phyloP scores from a whole-genome alignment of 2,888 invertebrate genomes.

The Rhagophthalmus giganteus region DNA sequence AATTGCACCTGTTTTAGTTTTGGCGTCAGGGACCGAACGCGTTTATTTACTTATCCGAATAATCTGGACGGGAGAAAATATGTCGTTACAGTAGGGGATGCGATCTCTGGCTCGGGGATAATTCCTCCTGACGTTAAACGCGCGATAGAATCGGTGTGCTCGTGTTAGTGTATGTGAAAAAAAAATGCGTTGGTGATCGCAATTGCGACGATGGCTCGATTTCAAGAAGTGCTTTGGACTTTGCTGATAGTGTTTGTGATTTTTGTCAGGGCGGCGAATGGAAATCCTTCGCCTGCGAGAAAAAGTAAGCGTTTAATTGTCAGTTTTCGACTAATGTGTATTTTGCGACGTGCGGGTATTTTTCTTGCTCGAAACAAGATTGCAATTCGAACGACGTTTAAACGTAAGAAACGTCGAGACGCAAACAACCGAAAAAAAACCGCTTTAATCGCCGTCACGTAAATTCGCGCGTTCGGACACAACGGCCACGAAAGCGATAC shows the following conservation, averaged over 20 bases:
- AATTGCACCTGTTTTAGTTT: constrained; percentile 9
- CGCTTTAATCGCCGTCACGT: too few species aligned
- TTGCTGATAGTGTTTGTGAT: constrained; percentile 14
- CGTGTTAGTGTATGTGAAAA: constrained; percentile 12
- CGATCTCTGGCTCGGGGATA: constrained; percentile 8
- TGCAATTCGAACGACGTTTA: too few species aligned
- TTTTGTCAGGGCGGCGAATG: constrained; percentile 5
- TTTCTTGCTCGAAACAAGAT: too few species aligned
- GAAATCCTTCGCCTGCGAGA: constrained; percentile 38
- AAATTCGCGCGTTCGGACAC: too few species aligned
- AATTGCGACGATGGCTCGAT: constrained; percentile 13
- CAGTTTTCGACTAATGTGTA: too few species aligned
- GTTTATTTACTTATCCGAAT: not conserved
- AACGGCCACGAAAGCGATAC: too few species aligned
- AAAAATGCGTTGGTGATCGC: not conserved
- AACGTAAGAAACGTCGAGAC: too few species aligned
- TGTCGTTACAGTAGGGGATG: constrained; percentile 4
- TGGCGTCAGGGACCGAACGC: too few species aligned
- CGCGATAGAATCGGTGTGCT: constrained; percentile 13
- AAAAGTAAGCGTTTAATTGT: too few species aligned
- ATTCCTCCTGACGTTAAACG: constrained; percentile 10
- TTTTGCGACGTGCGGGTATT: too few species aligned
- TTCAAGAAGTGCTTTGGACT: constrained; percentile 11
- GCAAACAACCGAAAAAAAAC: too few species aligned
- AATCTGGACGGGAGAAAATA: not conserved